Percentiles rank a stretch among this genome's conserved stretches.
phyloP scores from a whole-genome alignment of 2,797 vertebrate species.

The Pitangus sulphuratus region DNA sequence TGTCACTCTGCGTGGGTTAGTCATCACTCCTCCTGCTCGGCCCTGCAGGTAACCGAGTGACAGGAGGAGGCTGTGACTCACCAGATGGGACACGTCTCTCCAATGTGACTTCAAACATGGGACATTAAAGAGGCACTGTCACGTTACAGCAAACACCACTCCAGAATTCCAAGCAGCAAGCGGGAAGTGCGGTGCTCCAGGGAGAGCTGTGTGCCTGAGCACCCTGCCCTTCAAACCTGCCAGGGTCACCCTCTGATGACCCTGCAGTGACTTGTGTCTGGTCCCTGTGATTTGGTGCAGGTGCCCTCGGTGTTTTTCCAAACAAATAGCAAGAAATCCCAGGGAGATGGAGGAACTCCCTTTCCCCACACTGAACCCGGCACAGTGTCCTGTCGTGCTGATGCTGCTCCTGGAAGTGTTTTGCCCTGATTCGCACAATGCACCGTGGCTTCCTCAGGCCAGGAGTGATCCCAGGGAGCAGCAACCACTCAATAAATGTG shows the following conservation, averaged over 20 bases:
- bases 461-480: background rate
- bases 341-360: background rate
- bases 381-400: accelerated
- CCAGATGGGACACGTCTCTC: background rate
- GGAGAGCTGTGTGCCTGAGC: background rate
- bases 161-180: background rate
- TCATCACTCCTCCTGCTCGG: background rate
- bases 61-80: conserved; percentile 33
- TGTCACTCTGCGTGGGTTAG: background rate
- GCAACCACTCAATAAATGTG: accelerated
- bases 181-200: background rate
- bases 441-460: background rate
- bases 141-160: background rate
- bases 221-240: accelerated
- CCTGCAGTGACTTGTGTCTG: background rate
- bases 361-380: background rate
- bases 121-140: background rate
- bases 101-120: background rate
- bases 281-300: accelerated
- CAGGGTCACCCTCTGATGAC: accelerated
- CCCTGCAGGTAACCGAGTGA: conserved; percentile 8
- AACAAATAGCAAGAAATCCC: background rate
- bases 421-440: accelerated
- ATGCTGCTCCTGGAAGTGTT: background rate
- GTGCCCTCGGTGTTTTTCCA: background rate